Base-by-base conservation (phyloP, 2,888 invertebrate genomes). In the Mythimna loreyi region DNA sequence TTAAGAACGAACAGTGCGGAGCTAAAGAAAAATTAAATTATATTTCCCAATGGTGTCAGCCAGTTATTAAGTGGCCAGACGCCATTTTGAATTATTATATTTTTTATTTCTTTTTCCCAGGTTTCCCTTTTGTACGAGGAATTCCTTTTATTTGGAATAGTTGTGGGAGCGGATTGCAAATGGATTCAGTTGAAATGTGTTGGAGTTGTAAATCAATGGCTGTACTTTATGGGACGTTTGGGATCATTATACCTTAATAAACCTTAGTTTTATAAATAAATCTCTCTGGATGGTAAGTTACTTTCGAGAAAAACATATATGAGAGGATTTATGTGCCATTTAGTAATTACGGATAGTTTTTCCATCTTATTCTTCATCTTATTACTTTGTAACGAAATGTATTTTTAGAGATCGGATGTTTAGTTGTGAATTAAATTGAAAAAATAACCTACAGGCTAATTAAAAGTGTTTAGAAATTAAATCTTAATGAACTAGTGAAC, bases 41-140 rank as follows among this genome's bases (percentile, higher is more conserved):
- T 96, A 94, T 96, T 95, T 96, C 96, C 95, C 96, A 94, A 95
- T 95, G 96, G 96, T 96, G 96, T 96, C 96, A 96, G 96, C 93
- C 94, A 94, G 96, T 96, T 96, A 96, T 96, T 96, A 96, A 96
- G 96, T 96, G 94, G 94, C 96, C 94, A 93, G 94, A 93, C 95
- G 96, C 96, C 96, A 96, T 96, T 94, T 96, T 96, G 96, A 95
- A 95, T 94, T 95, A 95, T 95, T 94, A 93, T 93, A 92, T 93
- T 94, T 94, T 94, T 94, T 93, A 92, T 94, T 92, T 92, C 90
- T 89, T 92, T 92, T 90, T 91, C 89, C 89, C 90, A 91, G 94
- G 92, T 93, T 93, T 92, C 89, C 90, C 90, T 93, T 93, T 93
- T 92, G 92, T 91, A 92, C 91, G 89, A 87, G 91, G 90, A 92